phyloP scores from a whole-genome alignment of 2,888 invertebrate species.

The Acrobasis suavella region DNA sequence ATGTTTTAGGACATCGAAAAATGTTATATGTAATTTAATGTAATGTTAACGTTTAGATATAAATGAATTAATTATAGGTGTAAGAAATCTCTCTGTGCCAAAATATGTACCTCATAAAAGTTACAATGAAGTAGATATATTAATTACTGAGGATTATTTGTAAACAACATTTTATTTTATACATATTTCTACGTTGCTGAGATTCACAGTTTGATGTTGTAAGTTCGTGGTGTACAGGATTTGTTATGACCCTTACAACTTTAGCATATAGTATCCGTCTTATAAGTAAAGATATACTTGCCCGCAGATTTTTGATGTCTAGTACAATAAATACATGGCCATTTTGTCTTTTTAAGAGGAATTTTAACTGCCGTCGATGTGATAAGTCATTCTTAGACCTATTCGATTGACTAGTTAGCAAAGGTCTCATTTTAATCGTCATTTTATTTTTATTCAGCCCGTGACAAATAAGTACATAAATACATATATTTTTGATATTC shows the following conservation, averaged over 20 bases:
- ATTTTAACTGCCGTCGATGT: slow-evolving; percentile 49
- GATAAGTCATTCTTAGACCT: slow-evolving; percentile 20
- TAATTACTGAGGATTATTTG: slow-evolving; percentile 66
- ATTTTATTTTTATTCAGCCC: slow-evolving; percentile 16
- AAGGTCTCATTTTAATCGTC: slow-evolving; percentile 15
- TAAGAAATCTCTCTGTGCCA: slow-evolving; percentile 89
- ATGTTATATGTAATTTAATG: slow-evolving; percentile 73
- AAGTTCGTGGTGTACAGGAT: slow-evolving; percentile 23
- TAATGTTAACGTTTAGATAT: slow-evolving; percentile 69
- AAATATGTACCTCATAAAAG: slow-evolving; percentile 90
- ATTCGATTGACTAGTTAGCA: slow-evolving; percentile 16
- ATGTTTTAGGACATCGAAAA: slow-evolving; percentile 82
- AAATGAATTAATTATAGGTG: slow-evolving; percentile 74
- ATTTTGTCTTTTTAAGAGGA: slow-evolving; percentile 38
- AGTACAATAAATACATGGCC: slow-evolving; percentile 33
- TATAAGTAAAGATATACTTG: slow-evolving; percentile 36
- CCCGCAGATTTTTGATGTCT: slow-evolving; percentile 32
- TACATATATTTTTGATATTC: slow-evolving; percentile 26
- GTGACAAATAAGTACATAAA: slow-evolving; percentile 29
- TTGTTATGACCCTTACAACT: slow-evolving; percentile 29
- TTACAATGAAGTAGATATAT: slow-evolving; percentile 77
- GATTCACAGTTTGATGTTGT: slow-evolving; percentile 21
- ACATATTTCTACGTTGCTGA: slow-evolving; percentile 41
- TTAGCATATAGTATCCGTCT: slow-evolving; percentile 22
- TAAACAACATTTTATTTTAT: slow-evolving; percentile 61